These are phyloP conservation scores for Dipodomys merriami DNA, from an alignment of 2,113 vertebrate genomes.

Conservation along the genomic window DNA sequence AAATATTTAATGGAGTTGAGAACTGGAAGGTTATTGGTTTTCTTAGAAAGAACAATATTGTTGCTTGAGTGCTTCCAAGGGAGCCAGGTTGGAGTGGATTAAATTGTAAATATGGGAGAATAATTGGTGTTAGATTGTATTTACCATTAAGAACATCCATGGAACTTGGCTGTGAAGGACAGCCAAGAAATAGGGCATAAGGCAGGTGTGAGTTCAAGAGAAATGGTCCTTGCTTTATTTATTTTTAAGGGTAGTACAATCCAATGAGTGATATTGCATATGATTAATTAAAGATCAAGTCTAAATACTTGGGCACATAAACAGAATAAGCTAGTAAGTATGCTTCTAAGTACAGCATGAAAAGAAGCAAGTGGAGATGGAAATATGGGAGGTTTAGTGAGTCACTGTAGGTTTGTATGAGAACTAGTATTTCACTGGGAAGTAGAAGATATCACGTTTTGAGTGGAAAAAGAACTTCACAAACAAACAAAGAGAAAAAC, in stretches of 20 bases:
- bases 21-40: not conserved
- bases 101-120: not conserved
- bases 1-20: not conserved
- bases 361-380: not conserved
- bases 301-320: not conserved
- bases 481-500: not conserved
- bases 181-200: not conserved
- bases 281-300: not conserved
- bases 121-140: not conserved
- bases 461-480: too few relatives aligned
- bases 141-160: conserved; percentile 25
- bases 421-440: not conserved
- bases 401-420: not conserved
- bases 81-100: not conserved
- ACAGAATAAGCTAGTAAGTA: not conserved
- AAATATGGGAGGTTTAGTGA: not conserved
- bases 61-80: not conserved
- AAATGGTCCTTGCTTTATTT: not conserved
- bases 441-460: too few relatives aligned
- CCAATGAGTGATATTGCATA: not conserved
- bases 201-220: not conserved
- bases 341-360: not conserved
- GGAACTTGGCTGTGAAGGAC: not conserved
- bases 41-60: not conserved
- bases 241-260: not conserved